Base-by-base conservation (phyloP, 2,113 vertebrate genomes). In the Istiophorus platypterus region DNA sequence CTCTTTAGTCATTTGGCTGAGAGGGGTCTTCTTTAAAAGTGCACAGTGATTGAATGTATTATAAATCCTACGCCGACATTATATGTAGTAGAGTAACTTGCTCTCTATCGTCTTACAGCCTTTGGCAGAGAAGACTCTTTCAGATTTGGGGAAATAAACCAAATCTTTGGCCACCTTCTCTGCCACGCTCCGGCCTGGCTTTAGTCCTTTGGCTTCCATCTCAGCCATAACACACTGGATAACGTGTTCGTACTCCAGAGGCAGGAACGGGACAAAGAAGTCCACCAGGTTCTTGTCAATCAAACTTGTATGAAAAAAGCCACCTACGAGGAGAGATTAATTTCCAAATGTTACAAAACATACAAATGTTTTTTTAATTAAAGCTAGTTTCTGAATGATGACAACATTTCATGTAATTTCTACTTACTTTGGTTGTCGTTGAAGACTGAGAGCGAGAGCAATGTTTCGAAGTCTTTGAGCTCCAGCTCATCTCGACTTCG, bases 281-380 rank as follows among this genome's bases (percentile, higher is more conserved):
- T 99, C 98, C 20, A 99, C 97, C 88, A 99, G 94, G 88, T 99
- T 96, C 85, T 95, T 96, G 78, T 98, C 97, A 4, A 99, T 99
- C 71, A 99, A 85, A 73, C 95, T 97, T 47, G 97, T 96, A 81
- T 96, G 98, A 96, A 96, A 99, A 88, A 99, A 97, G 13, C 98
- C 98, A 92, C 98, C 98, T 99, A 52, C 0, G 10, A 47, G 56
- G 31, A 54, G 42, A 85, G 15, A 73, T 56, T 0, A 20, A 41
- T 1, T n/a, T n/a, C n/a, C n/a, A n/a, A n/a, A n/a, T n/a, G n/a
- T n/a, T n/a, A n/a, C n/a, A n/a, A n/a, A n/a, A n/a, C n/a, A n/a
- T n/a, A n/a, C n/a, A 52, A 0, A 63, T 4, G 34, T 11, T 41
- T 20, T 0, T 2, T 49, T 7, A 24, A 39, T 31, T 7, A 1